Evolutionary conservation across 2,113 vertebrate genomes (phyloP).

Genomic region (Illadopsis cleaveri): DNA sequence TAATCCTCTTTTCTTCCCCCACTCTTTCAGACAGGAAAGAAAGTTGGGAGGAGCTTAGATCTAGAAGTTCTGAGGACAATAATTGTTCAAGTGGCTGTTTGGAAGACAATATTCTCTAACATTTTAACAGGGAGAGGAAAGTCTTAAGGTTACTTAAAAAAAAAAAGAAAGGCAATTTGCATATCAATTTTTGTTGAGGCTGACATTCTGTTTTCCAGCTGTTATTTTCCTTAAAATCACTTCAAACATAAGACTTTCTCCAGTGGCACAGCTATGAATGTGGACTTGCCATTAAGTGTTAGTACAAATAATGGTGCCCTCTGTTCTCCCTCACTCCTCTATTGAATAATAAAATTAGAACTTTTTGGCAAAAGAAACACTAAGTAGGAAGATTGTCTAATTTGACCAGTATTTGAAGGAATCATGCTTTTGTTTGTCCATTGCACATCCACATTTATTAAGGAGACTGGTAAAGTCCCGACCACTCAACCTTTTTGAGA

Average conservation of each 20-base stretch:
- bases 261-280: neutral
- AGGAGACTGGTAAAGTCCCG: neutral
- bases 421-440: neutral
- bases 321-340: neutral
- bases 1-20: neutral
- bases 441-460: neutral
- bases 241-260: neutral
- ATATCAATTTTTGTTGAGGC: neutral
- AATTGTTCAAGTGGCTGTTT: neutral
- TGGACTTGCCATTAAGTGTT: neutral
- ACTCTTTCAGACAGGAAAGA: neutral
- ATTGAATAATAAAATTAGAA: neutral
- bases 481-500: neutral
- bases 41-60: neutral
- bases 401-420: neutral
- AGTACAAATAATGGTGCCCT: neutral
- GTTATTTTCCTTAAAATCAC: neutral
- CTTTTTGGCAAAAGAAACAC: neutral
- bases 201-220: neutral
- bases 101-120: neutral
- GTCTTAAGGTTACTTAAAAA: too few species aligned
- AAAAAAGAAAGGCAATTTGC: neutral
- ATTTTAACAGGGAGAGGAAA: neutral
- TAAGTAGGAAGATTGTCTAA: neutral
- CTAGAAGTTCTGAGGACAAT: neutral